These are phyloP conservation scores for Seira sanloemensis DNA, from an alignment of 2,888 invertebrate genomes.

Conservation along the genomic window DNA sequence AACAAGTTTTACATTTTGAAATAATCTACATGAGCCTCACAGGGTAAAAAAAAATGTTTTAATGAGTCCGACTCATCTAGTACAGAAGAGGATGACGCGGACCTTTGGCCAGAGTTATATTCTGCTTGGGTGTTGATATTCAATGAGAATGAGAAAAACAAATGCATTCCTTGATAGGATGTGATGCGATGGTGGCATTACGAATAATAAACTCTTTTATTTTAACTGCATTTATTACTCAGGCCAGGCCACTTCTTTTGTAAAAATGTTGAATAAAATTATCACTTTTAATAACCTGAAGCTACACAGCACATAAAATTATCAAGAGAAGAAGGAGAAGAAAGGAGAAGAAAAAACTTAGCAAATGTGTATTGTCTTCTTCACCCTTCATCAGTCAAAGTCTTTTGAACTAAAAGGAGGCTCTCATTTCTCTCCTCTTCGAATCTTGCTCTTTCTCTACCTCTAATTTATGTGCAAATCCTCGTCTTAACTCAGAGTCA, in stretches of 20 bases:
- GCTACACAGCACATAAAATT: constrained; percentile 66
- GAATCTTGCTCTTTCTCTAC: constrained; percentile 25
- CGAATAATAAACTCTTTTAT: constrained; percentile 42
- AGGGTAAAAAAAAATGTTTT: constrained; percentile 57
- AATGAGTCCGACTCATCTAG: constrained; percentile 60
- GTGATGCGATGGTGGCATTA: background rate
- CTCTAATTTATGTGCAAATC: constrained; percentile 61
- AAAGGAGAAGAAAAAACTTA: background rate
- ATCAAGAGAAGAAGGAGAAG: constrained; percentile 25
- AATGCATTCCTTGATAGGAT: background rate
- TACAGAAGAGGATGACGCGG: background rate
- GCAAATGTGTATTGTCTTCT: constrained; percentile 19
- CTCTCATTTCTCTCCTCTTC: background rate
- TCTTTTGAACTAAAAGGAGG: constrained; percentile 11
- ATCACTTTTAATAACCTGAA: constrained; percentile 72
- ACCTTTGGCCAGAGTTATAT: background rate
- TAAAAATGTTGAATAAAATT: constrained; percentile 58
- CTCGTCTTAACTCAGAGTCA: background rate
- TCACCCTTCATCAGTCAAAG: constrained; percentile 16
- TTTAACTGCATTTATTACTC: constrained; percentile 49
- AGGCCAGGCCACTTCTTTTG: background rate
- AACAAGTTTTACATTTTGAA: constrained; percentile 50
- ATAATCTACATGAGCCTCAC: constrained; percentile 38
- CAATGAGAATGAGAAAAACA: background rate
- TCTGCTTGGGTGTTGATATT: background rate